Base-by-base conservation (phyloP, 2,797 vertebrate genomes). In the Chloroceryle amazona region DNA sequence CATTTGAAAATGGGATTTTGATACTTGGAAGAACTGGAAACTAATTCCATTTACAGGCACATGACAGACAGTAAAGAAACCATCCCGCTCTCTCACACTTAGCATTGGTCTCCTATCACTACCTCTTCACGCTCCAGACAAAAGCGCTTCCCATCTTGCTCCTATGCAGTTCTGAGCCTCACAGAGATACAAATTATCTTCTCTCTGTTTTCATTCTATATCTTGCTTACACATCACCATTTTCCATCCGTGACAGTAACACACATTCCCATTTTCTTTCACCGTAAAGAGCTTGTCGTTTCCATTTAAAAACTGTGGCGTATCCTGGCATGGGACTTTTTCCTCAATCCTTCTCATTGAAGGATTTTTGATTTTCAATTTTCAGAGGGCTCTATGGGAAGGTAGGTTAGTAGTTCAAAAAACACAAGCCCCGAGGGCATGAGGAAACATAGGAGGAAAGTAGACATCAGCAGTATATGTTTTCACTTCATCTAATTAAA, bases 381-480 rank as follows among this genome's bases (percentile, higher is more conserved):
- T 82, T 57, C 57, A 54, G 21, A 57, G 63, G 62, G 4, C 4
- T 85, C 3, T 13, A 13, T 79, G 42, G 11, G 14, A 62, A 33
- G 19, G 25, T 1, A 44, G 11, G 13, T 63, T 57, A 37, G 17
- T 4, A 31, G 33, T 44, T 83, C 28, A 31, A 81, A 81, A 42
- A 51, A 29, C 29, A 28, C 31, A 31, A 42, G 9, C 44, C 10
- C 16, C 11, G 63, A 75, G 42, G 2, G 1, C 29, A 39, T 1
- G 3, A 70, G 28, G 42, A 62, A 78, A 52, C 1, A 1, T 7
- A 19, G 1, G 18, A 70, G 21, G 25, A 35, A 71, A 78, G 11
- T 0, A 68, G 11, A 42, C 10, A 47, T 1, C 31, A 47, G 21
- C 20, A 58, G 5, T 1, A 12, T 70, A n/a, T 2, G 0, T 14